A percentile compares a stretch with the other conserved stretches of the same genome.
Evolutionary conservation across 2,797 vertebrate species (phyloP).

Genomic region (Arctocebus calabarensis): DNA sequence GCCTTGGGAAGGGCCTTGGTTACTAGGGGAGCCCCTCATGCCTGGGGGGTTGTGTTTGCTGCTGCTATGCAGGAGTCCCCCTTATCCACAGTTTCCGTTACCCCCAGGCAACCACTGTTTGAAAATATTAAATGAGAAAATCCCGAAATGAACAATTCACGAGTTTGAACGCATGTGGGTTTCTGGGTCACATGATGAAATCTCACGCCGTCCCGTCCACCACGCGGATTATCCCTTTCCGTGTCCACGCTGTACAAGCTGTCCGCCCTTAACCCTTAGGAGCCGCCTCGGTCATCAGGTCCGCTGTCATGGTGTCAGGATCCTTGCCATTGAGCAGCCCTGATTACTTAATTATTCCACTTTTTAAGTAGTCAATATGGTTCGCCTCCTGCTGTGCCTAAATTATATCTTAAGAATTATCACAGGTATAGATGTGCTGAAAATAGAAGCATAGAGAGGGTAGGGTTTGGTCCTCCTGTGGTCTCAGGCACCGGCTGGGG

Average conservation of each 20-base stretch:
- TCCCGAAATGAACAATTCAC: background rate
- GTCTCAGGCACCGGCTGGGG: background rate
- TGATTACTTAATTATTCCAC: background rate
- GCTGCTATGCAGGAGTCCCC: background rate
- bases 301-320: background rate
- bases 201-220: background rate
- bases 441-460: background rate
- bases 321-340: background rate
- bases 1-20: background rate
- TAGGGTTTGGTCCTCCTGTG: background rate
- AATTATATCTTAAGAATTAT: background rate
- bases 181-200: background rate
- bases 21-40: background rate
- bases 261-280: background rate
- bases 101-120: background rate
- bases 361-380: background rate
- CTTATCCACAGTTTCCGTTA: background rate
- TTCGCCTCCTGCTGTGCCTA: background rate
- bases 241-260: background rate
- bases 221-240: background rate
- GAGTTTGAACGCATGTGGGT: background rate
- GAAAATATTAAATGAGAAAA: background rate
- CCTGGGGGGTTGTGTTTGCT: background rate
- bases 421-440: accelerated
- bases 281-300: background rate